These are phyloP conservation scores for Euwallacea fornicatus DNA, from an alignment of 1,140 invertebrate genomes.

Conservation along the genomic window DNA sequence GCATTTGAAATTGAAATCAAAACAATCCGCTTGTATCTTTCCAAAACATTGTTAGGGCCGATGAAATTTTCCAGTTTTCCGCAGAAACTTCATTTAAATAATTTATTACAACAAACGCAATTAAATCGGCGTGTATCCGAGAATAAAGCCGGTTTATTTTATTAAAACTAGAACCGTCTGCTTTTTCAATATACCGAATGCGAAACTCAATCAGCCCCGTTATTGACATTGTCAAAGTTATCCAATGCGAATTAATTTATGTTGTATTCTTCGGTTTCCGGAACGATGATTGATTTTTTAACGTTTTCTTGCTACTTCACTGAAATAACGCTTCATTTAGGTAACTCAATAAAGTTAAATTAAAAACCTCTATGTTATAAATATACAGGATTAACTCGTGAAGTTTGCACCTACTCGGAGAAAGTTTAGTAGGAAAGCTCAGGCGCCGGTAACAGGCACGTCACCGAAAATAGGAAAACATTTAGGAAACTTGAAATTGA, in stretches of 20 bases:
- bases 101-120: conserved; percentile 14
- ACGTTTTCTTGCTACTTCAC: too few relatives aligned
- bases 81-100: conserved; percentile 11
- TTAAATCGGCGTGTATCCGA: conserved; percentile 10
- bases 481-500: conserved; percentile 24
- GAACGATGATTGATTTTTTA: not conserved
- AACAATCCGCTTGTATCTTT: not conserved
- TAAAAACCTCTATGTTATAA: too few relatives aligned
- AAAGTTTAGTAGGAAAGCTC: conserved; percentile 12
- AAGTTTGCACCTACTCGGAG: conserved; percentile 9
- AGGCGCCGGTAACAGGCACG: conserved; percentile 19
- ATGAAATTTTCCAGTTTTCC: not conserved
- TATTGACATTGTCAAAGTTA: conserved; percentile 4
- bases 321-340: too few relatives aligned
- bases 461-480: conserved; percentile 23
- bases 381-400: not conserved
- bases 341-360: too few relatives aligned
- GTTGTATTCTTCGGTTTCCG: not conserved
- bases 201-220: conserved; percentile 2
- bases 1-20: conserved; percentile 1
- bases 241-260: conserved; percentile 1
- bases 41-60: not conserved
- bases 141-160: conserved; percentile 15
- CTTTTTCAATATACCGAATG: conserved; percentile 4
- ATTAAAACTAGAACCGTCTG: conserved; percentile 15